Conservation (phyloP, 1,140 invertebrate species). For the Pseudoatta argentina region DNA sequence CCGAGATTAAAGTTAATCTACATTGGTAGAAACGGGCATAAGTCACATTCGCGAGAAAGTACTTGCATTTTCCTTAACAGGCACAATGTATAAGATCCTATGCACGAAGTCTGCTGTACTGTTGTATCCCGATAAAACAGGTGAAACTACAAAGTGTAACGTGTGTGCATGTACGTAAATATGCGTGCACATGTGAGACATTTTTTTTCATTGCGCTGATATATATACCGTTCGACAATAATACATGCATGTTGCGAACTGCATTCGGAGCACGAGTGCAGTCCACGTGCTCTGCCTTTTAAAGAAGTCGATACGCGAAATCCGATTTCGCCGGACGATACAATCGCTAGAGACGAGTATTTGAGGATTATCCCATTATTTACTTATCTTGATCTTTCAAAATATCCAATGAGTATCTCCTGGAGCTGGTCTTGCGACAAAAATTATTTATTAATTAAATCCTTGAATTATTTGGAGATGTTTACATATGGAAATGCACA, state of each 20-base stretch:
- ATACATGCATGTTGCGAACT: slow-evolving; percentile 3
- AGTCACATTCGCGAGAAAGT: slow-evolving; percentile 3
- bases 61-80: slow-evolving; percentile 11
- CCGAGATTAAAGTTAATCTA: no score
- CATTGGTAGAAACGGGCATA: no score
- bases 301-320: slow-evolving; percentile 68
- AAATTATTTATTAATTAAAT: slow-evolving; percentile 1
- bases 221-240: slow-evolving; percentile 7
- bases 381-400: slow-evolving; percentile 10
- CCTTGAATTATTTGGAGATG: not conserved
- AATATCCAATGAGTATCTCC: not conserved
- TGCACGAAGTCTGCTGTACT: not conserved
- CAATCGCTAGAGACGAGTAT: slow-evolving; percentile 51
- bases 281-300: slow-evolving; percentile 59
- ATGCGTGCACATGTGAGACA: slow-evolving; percentile 25
- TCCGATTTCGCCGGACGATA: slow-evolving; percentile 61
- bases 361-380: not conserved
- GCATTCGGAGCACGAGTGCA: slow-evolving; percentile 56
- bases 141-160: slow-evolving; percentile 8
- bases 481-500: not conserved
- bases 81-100: not conserved
- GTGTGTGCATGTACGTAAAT: not conserved
- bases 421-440: not conserved
- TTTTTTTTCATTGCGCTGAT: slow-evolving; percentile 9
- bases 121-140: not conserved